Evolutionary conservation across 1,140 invertebrate genomes (phyloP).

Genomic region (Zaprionus nigranus): DNA sequence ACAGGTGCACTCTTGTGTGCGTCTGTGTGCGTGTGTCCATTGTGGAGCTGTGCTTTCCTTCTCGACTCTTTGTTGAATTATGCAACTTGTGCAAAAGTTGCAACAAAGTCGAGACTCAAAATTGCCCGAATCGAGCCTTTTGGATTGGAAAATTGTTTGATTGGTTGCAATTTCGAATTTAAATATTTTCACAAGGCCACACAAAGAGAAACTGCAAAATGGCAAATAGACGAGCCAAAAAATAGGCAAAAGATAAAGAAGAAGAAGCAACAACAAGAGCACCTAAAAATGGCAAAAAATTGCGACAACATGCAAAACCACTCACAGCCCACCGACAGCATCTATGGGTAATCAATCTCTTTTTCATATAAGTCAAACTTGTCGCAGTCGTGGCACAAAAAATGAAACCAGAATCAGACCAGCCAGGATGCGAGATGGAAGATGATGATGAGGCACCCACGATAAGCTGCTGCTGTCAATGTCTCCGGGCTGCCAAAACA

Average conservation of each 20-base stretch:
- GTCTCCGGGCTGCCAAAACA: slow-evolving; percentile 43
- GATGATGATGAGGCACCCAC: slow-evolving; percentile 28
- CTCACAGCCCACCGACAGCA: slow-evolving; percentile 51
- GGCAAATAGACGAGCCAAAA: neutral
- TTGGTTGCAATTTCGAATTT: slow-evolving; percentile 82
- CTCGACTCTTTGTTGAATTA: slow-evolving; percentile 77
- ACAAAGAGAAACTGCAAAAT: neutral
- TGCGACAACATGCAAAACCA: slow-evolving; percentile 70
- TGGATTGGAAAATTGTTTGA: slow-evolving; percentile 83
- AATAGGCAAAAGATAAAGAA: no score
- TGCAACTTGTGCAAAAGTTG: slow-evolving; percentile 77
- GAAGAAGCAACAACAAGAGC: neutral
- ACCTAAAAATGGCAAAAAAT: slow-evolving; percentile 17
- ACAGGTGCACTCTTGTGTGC: slow-evolving; percentile 28
- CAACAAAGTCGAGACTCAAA: slow-evolving; percentile 68
- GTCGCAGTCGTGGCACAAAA: slow-evolving; percentile 50
- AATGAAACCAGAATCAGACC: slow-evolving; percentile 50
- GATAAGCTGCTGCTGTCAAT: slow-evolving; percentile 52
- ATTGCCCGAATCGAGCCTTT: slow-evolving; percentile 72
- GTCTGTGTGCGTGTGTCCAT: neutral
- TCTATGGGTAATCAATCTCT: slow-evolving; percentile 63
- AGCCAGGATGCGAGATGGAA: slow-evolving; percentile 16
- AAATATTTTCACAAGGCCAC: slow-evolving; percentile 75
- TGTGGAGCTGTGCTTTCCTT: slow-evolving; percentile 14
- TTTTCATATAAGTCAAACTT: slow-evolving; percentile 78